phyloP scores from a whole-genome alignment of 2,113 vertebrate species.

The Rhinoderma darwinii region DNA sequence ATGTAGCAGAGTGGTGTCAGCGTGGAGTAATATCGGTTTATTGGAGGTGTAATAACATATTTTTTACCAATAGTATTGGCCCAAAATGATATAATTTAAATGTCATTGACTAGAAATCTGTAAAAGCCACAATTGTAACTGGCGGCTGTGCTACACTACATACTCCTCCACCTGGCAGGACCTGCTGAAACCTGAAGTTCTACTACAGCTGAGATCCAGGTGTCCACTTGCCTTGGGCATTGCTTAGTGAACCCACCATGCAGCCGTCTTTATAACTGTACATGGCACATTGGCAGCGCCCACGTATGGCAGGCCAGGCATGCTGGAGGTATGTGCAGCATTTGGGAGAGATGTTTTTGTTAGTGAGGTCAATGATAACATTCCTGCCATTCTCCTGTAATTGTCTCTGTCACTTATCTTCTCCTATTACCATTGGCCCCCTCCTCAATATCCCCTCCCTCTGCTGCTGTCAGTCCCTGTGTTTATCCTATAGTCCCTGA shows the following conservation, averaged over 20 bases:
- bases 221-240: too few species aligned
- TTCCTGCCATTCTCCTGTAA: constrained; percentile 13
- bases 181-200: too few species aligned
- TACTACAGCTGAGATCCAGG: too few species aligned
- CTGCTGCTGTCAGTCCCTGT: not conserved
- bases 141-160: not conserved
- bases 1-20: not conserved
- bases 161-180: not conserved
- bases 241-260: too few species aligned
- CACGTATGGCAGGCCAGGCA: too few species aligned
- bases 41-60: not conserved
- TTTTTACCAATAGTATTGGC: too few species aligned
- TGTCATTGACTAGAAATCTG: too few species aligned
- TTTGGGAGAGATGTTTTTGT: constrained; percentile 32
- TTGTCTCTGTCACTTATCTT: not conserved
- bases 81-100: too few species aligned
- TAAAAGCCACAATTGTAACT: too few species aligned
- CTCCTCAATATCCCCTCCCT: not conserved
- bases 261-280: too few species aligned
- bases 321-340: constrained; percentile 32
- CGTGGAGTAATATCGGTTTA: not conserved
- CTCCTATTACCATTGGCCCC: not conserved
- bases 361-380: constrained; percentile 11
- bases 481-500: not conserved
- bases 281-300: not conserved